Conservation (phyloP, 2,113 vertebrate species). For the Nothobranchius furzeri region DNA sequence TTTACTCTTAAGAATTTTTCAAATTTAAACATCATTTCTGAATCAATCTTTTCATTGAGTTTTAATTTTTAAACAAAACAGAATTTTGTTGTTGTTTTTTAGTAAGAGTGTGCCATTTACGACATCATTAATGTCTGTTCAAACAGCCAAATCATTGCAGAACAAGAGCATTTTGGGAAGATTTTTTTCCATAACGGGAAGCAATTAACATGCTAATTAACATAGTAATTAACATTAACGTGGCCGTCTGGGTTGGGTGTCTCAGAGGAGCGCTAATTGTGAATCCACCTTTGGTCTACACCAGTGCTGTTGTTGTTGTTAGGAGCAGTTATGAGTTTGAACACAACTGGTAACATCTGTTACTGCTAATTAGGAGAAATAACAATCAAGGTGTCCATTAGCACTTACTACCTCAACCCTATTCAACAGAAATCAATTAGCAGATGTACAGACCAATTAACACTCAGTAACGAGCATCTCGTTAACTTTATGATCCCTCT, state of each 20-base stretch:
- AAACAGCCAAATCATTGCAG: slow-evolving; percentile 27
- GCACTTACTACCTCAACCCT: slow-evolving; percentile 3
- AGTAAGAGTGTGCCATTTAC: no score
- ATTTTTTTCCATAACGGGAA: slow-evolving; percentile 16
- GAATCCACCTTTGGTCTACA: slow-evolving; percentile 76
- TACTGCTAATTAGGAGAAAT: slow-evolving; percentile 49
- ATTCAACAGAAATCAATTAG: slow-evolving; percentile 88
- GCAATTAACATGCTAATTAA: slow-evolving; percentile 85
- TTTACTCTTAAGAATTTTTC: not conserved
- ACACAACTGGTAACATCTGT: slow-evolving; percentile 72
- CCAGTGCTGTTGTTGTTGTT: slow-evolving; percentile 66
- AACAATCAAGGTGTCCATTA: slow-evolving; percentile 58
- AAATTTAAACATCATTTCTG: not conserved
- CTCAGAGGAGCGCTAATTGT: slow-evolving; percentile 81
- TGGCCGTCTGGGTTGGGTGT: slow-evolving; percentile 68
- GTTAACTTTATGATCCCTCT: slow-evolving; percentile 84
- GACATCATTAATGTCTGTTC: slow-evolving; percentile 4
- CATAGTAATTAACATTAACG: slow-evolving; percentile 84
- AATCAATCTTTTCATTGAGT: no score
- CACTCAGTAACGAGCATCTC: slow-evolving; percentile 86
- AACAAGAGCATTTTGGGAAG: not conserved
- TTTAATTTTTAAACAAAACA: no score
- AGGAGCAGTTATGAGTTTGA: slow-evolving; percentile 76
- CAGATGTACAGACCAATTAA: slow-evolving; percentile 87
- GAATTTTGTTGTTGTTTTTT: no score